Evolutionary conservation across 2,888 invertebrate species (phyloP).

Genomic region (Drosophila austrosaltans): DNA sequence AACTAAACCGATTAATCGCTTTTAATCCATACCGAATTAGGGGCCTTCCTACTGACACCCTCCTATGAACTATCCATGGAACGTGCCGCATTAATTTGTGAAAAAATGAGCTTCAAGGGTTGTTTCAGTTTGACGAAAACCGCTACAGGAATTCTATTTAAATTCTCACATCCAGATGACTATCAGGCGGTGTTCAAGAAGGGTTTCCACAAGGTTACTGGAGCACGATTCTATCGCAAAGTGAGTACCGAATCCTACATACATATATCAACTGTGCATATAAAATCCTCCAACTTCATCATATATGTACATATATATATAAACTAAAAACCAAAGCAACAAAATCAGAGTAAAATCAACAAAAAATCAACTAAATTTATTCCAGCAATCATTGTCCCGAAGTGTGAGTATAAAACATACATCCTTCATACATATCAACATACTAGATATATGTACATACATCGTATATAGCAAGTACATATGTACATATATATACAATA

Average conservation of each 20-base stretch:
- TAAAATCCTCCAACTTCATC: neutral
- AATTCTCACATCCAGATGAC: constrained; percentile 93
- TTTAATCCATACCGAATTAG: constrained; percentile 73
- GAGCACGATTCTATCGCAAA: constrained; percentile 93
- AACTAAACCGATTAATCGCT: neutral
- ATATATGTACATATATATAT: neutral
- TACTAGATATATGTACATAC: neutral
- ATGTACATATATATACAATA: constrained; percentile 1
- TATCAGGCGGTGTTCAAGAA: constrained; percentile 94
- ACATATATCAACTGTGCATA: constrained; percentile 8
- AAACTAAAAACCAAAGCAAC: neutral
- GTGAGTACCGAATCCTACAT: constrained; percentile 83
- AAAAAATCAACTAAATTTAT: constrained; percentile 68
- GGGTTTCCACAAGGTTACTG: constrained; percentile 94
- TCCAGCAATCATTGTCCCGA: constrained; percentile 75
- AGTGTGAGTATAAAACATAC: constrained; percentile 63
- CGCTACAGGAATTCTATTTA: constrained; percentile 94
- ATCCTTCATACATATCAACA: constrained; percentile 6
- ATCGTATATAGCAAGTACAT: neutral
- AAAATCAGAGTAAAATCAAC: constrained; percentile 21
- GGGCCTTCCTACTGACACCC: constrained; percentile 92
- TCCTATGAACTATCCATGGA: constrained; percentile 94
- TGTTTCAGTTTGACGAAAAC: constrained; percentile 94
- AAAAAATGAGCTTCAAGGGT: constrained; percentile 94
- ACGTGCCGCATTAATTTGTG: constrained; percentile 92